Evolutionary conservation across 1,140 invertebrate species (phyloP).

Genomic region (Prorops nasuta): DNA sequence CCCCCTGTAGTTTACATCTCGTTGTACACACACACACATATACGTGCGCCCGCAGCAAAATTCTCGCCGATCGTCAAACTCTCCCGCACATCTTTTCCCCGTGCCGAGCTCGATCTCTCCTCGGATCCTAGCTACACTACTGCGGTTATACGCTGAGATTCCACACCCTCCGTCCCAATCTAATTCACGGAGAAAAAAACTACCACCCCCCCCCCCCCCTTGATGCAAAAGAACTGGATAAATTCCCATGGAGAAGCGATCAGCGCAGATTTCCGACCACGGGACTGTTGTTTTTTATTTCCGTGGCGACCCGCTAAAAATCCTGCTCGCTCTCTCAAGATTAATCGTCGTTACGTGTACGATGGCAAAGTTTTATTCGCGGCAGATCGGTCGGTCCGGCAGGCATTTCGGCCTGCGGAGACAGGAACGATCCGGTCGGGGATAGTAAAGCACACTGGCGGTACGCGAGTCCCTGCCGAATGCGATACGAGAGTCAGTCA

Average conservation of each 20-base stretch:
- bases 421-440: conserved; percentile 13
- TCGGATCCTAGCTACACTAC: too few species aligned
- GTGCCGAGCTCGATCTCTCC: neutral
- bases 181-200: too few species aligned
- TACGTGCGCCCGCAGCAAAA: conserved; percentile 6
- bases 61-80: conserved; percentile 30
- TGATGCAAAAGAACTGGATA: too few species aligned
- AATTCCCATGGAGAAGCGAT: too few species aligned
- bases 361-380: conserved; percentile 8
- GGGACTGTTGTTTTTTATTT: too few species aligned
- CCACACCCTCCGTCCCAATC: too few species aligned
- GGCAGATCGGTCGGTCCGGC: conserved; percentile 1
- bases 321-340: conserved; percentile 2
- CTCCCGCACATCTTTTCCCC: conserved; percentile 24
- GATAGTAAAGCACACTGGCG: conserved; percentile 23
- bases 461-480: conserved; percentile 18
- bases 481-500: conserved; percentile 33
- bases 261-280: too few species aligned
- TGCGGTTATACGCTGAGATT: too few species aligned
- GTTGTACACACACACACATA: too few species aligned
- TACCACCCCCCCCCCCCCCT: too few species aligned
- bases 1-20: neutral
- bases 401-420: too few species aligned
- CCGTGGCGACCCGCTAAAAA: too few species aligned
- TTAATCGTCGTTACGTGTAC: conserved; percentile 18